Evolutionary conservation across 2,888 invertebrate species (phyloP).

Genomic region (Drosophila subsilvestris): DNA sequence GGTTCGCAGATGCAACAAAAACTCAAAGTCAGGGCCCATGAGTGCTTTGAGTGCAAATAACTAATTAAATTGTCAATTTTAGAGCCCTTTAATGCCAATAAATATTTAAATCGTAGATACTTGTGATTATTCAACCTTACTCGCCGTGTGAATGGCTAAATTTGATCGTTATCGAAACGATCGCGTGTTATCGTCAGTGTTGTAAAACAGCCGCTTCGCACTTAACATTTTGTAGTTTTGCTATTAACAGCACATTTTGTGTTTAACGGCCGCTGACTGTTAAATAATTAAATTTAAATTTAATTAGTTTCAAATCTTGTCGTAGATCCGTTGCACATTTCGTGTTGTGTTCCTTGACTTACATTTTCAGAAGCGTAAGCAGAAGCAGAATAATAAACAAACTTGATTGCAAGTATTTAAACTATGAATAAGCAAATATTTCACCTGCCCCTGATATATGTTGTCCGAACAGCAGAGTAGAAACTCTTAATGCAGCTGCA

Average conservation of each 20-base stretch:
- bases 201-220: neutral
- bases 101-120: neutral
- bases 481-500: neutral
- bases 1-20: too few species aligned
- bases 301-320: too few species aligned
- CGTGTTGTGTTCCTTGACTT: neutral
- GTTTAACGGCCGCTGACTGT: neutral
- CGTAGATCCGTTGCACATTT: neutral
- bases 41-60: slow-evolving; percentile 4
- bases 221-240: neutral
- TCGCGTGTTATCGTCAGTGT: neutral
- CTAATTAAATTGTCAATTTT: slow-evolving; percentile 20
- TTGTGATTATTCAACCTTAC: neutral
- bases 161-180: neutral
- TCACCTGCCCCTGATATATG: neutral
- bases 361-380: neutral
- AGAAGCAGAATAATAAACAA: neutral
- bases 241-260: too few species aligned
- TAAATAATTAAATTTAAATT: neutral
- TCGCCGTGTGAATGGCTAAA: neutral
- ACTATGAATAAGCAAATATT: too few species aligned
- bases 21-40: slow-evolving; percentile 14
- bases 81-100: neutral
- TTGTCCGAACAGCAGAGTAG: too few species aligned
- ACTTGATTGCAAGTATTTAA: too few species aligned